phyloP scores from a whole-genome alignment of 2,797 vertebrate species.

The Alca torda region DNA sequence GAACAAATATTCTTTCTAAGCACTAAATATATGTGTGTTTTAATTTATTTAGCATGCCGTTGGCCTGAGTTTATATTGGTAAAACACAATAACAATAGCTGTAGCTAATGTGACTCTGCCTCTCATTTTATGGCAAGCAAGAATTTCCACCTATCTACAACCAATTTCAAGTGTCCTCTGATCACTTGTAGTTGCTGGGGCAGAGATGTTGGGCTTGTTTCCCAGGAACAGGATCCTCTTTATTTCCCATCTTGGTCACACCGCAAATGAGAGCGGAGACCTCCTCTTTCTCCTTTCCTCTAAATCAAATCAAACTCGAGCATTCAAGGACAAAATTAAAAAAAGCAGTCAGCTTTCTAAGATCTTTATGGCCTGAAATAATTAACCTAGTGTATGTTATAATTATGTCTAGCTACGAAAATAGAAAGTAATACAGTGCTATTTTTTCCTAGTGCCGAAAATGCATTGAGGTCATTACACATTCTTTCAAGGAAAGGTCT shows the following conservation, averaged over 20 bases:
- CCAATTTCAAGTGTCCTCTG: not conserved
- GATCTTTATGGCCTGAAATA: not conserved
- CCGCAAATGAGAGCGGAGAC: not conserved
- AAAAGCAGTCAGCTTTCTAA: not conserved
- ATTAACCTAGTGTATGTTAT: not conserved
- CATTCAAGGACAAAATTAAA: not conserved
- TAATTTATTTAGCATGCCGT: not conserved
- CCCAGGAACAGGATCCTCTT: not conserved
- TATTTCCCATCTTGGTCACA: not conserved
- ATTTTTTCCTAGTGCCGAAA: not conserved
- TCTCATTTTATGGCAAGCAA: not conserved
- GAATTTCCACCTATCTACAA: not conserved
- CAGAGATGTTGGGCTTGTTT: not conserved
- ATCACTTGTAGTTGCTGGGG: not conserved
- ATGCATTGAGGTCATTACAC: not conserved
- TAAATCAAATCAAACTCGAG: not conserved
- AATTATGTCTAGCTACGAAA: conserved; percentile 26
- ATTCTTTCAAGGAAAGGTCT: not conserved
- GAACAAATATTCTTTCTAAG: not conserved
- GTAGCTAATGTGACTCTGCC: not conserved
- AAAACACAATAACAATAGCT: not conserved
- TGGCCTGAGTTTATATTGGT: not conserved
- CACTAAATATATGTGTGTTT: not conserved
- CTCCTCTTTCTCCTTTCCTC: not conserved
- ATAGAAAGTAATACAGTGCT: not conserved